These are phyloP conservation scores for Melanotaenia trifasciata DNA, from an alignment of 2,797 vertebrate genomes.

Conservation along the genomic window DNA sequence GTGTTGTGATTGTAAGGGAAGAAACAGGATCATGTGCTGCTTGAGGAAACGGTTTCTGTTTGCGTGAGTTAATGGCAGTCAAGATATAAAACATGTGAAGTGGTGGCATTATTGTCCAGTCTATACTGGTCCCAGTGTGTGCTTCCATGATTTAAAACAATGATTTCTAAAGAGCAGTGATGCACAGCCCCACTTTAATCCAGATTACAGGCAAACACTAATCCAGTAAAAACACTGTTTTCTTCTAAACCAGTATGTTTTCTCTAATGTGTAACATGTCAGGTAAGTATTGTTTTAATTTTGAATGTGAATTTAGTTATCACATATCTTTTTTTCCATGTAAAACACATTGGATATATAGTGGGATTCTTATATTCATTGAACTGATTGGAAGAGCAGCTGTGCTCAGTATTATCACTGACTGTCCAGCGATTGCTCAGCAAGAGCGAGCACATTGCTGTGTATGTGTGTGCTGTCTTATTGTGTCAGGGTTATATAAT, in stretches of 20 bases:
- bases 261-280: constrained; percentile 6
- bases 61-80: background rate
- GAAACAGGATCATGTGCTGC: background rate
- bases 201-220: constrained; percentile 78
- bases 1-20: background rate
- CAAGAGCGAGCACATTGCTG: constrained; percentile 20
- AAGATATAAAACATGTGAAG: constrained; percentile 16
- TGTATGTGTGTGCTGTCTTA: constrained; percentile 21
- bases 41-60: background rate
- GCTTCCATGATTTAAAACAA: constrained; percentile 75
- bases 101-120: constrained; percentile 33
- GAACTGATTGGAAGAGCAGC: constrained; percentile 63
- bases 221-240: constrained; percentile 75
- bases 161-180: constrained; percentile 79
- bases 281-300: background rate
- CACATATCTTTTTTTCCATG: background rate
- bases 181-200: constrained; percentile 77
- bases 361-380: constrained; percentile 27
- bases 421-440: constrained; percentile 52
- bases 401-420: constrained; percentile 56
- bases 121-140: constrained; percentile 55
- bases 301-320: background rate
- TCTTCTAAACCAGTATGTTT: constrained; percentile 60
- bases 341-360: constrained; percentile 2
- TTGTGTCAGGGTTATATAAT: constrained; percentile 68